Percentiles rank a stretch among this genome's conserved stretches.
Conservation (phyloP, 2,797 vertebrate genomes). For the Acomys russatus region DNA sequence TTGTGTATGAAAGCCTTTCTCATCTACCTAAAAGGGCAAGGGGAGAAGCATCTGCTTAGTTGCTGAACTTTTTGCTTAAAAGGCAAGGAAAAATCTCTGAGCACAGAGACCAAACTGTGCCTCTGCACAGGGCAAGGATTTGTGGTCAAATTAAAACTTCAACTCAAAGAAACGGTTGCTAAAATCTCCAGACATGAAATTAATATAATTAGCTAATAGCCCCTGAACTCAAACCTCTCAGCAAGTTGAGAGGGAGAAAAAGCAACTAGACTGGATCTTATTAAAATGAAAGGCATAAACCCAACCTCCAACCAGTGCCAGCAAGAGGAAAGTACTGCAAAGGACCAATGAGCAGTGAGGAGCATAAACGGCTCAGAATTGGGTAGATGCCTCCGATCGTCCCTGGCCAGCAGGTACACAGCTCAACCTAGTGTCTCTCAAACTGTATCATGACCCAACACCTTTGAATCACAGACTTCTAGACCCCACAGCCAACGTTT, state of each 20-base stretch:
- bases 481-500: not conserved
- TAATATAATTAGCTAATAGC: conserved; percentile 78
- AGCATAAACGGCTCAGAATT: not conserved
- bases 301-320: conserved; percentile 20
- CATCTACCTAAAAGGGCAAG: conserved; percentile 49
- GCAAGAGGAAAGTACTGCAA: not conserved
- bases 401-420: not conserved
- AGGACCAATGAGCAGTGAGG: not conserved
- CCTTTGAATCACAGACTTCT: conserved; percentile 2
- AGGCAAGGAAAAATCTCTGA: conserved; percentile 64
- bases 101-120: conserved; percentile 26
- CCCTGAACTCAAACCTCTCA: conserved; percentile 74
- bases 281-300: conserved; percentile 76
- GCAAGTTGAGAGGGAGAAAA: not conserved
- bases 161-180: conserved; percentile 72
- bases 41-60: conserved; percentile 61
- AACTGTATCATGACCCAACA: not conserved
- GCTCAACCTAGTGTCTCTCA: not conserved
- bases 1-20: conserved; percentile 77
- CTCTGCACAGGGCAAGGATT: conserved; percentile 41
- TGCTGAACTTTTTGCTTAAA: conserved; percentile 74
- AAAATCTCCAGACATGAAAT: conserved; percentile 77
- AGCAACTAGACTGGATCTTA: conserved; percentile 54
- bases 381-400: not conserved
- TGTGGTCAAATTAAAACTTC: conserved; percentile 72